Evolutionary conservation across 2,888 invertebrate species (phyloP).

Genomic region (Xiphydria camelus): DNA sequence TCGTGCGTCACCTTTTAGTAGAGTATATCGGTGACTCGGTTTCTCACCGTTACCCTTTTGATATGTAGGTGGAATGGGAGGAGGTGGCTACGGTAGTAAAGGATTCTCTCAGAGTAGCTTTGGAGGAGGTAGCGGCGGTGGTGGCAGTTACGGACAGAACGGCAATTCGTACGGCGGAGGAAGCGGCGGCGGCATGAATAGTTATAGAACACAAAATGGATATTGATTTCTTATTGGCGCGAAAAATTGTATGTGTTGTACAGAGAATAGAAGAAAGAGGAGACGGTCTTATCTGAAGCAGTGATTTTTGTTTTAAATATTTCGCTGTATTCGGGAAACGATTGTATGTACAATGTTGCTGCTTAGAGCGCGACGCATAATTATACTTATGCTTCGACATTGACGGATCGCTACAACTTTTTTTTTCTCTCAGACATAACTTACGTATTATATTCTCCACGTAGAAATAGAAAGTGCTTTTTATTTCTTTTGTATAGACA

Average conservation of each 20-base stretch:
- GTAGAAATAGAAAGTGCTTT: not conserved
- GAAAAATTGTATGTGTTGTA: too few species aligned
- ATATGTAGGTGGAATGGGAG: conserved; percentile 6
- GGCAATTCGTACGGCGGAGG: conserved; percentile 16
- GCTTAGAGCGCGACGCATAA: too few species aligned
- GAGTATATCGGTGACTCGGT: not conserved
- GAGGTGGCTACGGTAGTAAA: conserved; percentile 40
- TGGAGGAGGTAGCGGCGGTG: conserved; percentile 27
- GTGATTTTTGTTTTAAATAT: too few species aligned
- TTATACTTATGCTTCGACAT: not conserved
- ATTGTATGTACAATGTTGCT: too few species aligned
- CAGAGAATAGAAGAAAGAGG: too few species aligned
- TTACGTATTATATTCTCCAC: not conserved
- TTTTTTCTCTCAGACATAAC: not conserved
- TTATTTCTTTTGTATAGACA: not conserved
- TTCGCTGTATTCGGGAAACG: too few species aligned
- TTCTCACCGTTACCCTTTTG: not conserved
- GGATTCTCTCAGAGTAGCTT: conserved; percentile 43
- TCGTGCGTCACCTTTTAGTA: too few species aligned
- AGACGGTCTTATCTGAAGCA: too few species aligned
- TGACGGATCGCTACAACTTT: not conserved
- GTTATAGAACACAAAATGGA: conserved; percentile 48
- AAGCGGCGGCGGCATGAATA: conserved; percentile 25
- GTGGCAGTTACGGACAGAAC: conserved; percentile 14
- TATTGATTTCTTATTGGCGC: conserved; percentile 29